These are phyloP conservation scores for Sminthurinus aureus DNA, from an alignment of 2,888 invertebrate genomes.

Conservation along the genomic window DNA sequence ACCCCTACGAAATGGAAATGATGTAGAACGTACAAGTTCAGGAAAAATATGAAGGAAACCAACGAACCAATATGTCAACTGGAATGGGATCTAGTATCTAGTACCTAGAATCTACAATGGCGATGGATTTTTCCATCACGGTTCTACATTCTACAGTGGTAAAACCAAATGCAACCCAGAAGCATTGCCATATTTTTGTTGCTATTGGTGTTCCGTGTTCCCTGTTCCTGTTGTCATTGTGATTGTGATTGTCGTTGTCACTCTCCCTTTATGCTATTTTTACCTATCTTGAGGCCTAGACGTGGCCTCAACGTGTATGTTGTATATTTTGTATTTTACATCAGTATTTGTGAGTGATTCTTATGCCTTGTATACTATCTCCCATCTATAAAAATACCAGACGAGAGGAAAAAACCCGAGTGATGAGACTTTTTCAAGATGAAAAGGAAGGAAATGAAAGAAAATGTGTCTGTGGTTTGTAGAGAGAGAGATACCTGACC, in stretches of 20 bases:
- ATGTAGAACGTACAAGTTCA: not conserved
- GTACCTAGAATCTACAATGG: no score
- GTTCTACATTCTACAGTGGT: not conserved
- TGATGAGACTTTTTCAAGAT: not conserved
- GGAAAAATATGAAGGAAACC: no score
- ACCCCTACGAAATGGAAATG: no score
- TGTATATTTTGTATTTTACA: no score
- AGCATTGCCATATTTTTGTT: no score
- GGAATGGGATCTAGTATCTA: no score
- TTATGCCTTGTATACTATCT: not conserved
- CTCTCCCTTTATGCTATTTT: not conserved
- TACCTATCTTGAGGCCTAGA: not conserved
- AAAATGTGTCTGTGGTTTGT: no score
- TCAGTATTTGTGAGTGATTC: constrained; percentile 2
- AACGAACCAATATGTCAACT: no score
- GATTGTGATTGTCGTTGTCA: not conserved
- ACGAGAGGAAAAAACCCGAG: constrained; percentile 2
- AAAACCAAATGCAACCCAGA: constrained; percentile 15
- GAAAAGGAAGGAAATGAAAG: not conserved
- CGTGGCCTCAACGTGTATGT: no score
- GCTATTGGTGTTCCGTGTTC: no score
- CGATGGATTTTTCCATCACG: no score
- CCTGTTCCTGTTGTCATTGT: not conserved
- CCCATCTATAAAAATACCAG: not conserved
- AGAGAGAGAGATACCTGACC: not conserved